Conservation (phyloP, 2,113 vertebrate genomes). For the Polyodon spathula region DNA sequence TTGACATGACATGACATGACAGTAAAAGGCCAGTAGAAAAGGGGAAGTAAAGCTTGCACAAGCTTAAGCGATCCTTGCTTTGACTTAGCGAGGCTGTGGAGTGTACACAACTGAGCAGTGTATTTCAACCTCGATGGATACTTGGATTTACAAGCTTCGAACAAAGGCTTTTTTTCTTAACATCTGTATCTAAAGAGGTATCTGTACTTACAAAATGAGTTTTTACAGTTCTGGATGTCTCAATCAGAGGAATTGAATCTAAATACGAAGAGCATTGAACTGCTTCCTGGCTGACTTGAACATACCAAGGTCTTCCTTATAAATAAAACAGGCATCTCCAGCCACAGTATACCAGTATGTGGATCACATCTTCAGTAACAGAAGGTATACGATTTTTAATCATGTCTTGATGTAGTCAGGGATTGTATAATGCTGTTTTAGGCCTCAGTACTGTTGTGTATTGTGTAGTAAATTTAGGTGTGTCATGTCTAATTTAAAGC, state of each 20-base stretch:
- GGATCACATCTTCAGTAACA: conserved; percentile 38
- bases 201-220: conserved; percentile 9
- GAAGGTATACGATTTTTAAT: conserved; percentile 28
- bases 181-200: conserved; percentile 6
- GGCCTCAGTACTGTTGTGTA: conserved; percentile 60
- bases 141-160: conserved; percentile 23
- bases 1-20: conserved; percentile 1
- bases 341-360: no score
- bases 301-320: conserved; percentile 39
- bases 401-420: conserved; percentile 61
- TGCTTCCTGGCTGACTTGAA: conserved; percentile 45
- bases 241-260: conserved; percentile 7
- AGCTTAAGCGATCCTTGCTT: conserved; percentile 18
- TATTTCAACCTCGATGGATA: neutral
- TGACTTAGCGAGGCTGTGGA: conserved; percentile 23
- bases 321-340: conserved; percentile 22
- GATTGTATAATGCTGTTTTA: conserved; percentile 59
- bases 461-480: conserved; percentile 61
- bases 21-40: conserved; percentile 31
- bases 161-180: conserved; percentile 11
- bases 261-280: conserved; percentile 19
- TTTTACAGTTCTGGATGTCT: conserved; percentile 6
- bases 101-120: conserved; percentile 8
- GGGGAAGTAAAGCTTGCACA: conserved; percentile 24
- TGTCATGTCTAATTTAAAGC: conserved; percentile 49